A percentile compares a stretch with the other conserved stretches of the same genome.
Conservation (phyloP, 2,113 vertebrate species). For the Indri indri region DNA sequence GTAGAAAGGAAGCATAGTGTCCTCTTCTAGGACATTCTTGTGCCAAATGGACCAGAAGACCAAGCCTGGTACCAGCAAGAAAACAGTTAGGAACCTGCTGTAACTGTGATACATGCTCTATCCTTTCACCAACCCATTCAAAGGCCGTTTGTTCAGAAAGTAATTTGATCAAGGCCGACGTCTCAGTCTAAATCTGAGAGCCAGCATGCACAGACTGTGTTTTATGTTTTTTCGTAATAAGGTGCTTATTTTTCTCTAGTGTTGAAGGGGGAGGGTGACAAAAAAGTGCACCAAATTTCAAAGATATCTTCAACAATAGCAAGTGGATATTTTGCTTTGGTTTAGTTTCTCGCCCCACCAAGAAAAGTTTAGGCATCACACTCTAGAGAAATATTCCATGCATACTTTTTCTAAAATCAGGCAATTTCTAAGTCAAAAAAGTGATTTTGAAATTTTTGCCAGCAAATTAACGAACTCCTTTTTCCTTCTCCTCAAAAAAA, state of each 20-base stretch:
- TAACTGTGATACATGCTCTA: not conserved
- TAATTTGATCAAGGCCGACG: conserved; percentile 29
- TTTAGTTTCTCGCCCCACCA: not conserved
- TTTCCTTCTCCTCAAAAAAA: too few relatives aligned
- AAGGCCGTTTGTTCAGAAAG: not conserved
- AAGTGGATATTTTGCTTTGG: not conserved
- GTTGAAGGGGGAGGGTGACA: not conserved
- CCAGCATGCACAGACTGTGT: not conserved
- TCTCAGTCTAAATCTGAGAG: not conserved
- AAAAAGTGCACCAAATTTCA: not conserved
- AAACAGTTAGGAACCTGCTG: not conserved
- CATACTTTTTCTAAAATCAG: not conserved
- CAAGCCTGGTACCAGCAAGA: not conserved
- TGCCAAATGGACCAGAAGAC: not conserved
- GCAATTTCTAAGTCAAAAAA: not conserved
- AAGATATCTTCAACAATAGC: not conserved
- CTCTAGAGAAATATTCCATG: conserved; percentile 19
- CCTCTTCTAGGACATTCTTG: not conserved
- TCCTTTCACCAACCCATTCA: not conserved
- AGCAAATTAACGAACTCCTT: too few relatives aligned
- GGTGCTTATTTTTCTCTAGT: not conserved
- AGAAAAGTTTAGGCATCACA: not conserved
- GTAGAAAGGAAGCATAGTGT: not conserved
- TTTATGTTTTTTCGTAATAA: not conserved
- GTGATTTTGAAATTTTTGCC: not conserved